Evolutionary conservation across 1,140 invertebrate species (phyloP).

Genomic region (Wiebesia pumilae): DNA sequence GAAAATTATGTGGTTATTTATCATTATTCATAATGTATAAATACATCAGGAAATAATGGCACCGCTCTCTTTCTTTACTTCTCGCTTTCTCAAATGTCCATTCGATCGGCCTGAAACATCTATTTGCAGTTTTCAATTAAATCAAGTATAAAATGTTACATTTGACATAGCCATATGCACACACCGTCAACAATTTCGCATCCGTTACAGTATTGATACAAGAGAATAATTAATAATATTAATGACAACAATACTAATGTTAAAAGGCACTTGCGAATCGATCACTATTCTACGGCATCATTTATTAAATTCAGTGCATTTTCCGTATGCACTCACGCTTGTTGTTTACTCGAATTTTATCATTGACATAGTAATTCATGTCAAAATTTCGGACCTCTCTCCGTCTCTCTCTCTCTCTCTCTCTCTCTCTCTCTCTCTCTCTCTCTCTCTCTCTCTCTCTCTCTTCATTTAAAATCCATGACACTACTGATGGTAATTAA

Average conservation of each 20-base stretch:
- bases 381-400: background rate
- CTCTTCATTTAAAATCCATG: background rate
- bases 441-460: background rate
- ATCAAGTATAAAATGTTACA: constrained; percentile 30
- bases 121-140: constrained; percentile 11
- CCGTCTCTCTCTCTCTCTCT: too few species aligned
- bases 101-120: constrained; percentile 14
- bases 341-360: background rate
- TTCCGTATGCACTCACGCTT: too few species aligned
- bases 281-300: constrained; percentile 7
- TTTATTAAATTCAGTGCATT: background rate
- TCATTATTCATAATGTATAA: too few species aligned
- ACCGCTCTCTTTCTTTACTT: too few species aligned
- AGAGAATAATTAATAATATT: constrained; percentile 39
- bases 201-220: constrained; percentile 22
- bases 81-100: background rate
- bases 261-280: background rate
- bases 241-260: background rate
- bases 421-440: too few species aligned
- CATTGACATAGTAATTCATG: background rate
- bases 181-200: background rate
- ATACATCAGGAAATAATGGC: too few species aligned
- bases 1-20: background rate
- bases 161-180: background rate
- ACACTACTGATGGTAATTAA: background rate